These are phyloP conservation scores for Athalia circularis DNA, from an alignment of 2,888 invertebrate species.

Conservation along the genomic window DNA sequence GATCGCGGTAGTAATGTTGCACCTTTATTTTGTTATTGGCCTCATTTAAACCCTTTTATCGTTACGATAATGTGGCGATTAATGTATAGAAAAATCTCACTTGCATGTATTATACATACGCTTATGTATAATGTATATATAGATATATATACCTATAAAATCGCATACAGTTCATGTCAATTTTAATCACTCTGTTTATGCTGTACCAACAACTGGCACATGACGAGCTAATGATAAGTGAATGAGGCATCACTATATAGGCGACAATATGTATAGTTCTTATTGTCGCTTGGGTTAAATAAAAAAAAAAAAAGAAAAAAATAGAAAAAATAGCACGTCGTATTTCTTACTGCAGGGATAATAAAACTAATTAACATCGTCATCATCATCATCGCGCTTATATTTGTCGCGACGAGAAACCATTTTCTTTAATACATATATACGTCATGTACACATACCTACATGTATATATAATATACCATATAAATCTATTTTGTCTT, in stretches of 20 bases:
- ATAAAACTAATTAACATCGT: conserved; percentile 39
- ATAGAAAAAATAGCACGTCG: background rate
- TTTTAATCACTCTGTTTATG: conserved; percentile 10
- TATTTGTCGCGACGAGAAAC: conserved; percentile 1
- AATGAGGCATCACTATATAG: conserved; percentile 11
- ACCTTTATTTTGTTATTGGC: no score
- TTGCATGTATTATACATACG: no score
- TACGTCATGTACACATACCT: background rate
- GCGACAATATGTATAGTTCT: background rate
- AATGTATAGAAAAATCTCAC: background rate
- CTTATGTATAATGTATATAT: no score
- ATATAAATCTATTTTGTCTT: background rate
- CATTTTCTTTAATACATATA: background rate
- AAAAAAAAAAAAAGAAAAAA: no score
- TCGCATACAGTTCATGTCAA: conserved; percentile 2
- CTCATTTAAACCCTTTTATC: no score
- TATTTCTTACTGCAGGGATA: conserved; percentile 6
- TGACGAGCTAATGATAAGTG: conserved; percentile 31
- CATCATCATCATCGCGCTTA: no score
- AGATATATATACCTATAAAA: background rate
- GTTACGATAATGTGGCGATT: no score
- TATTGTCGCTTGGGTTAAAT: no score
- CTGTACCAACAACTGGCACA: conserved; percentile 20
- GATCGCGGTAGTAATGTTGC: no score
- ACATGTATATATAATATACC: background rate